Evolutionary conservation across 2,113 vertebrate genomes (phyloP), one percentile per base, ranked within the genome.

Genomic region (Isichthys henryi): DNA sequence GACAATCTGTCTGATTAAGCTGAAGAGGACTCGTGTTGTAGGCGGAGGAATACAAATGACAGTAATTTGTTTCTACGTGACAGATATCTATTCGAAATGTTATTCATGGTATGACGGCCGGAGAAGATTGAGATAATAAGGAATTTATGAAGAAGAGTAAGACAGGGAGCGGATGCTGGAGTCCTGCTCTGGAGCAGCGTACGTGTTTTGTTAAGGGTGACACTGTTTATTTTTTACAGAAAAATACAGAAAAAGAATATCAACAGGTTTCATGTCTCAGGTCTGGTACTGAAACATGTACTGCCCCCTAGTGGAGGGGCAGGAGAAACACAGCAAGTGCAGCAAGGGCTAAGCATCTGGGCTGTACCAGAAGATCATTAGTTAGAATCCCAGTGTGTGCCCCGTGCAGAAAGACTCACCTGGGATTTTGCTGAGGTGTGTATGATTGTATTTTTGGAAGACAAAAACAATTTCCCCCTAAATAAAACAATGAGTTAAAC

Each of bases 51-150:
- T 56, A 77, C 91, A 93, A 92, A 90, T 91, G 88, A 91, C 88
- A 89, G 91, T 93, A 92, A 95, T 94, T 93, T 92, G 92, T 84
- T 66, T 66, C 86, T 91, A 77, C 23, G 92, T 48, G 93, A 93
- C 91, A 13, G 88, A 92, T 92, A 89, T 85, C 66, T 89, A 53
- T 84, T 84, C 19, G 11, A 92, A 90, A 91, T 92, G 90, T 90
- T 91, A 89, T 90, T 91, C 91, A 88, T 90, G 90, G 86, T 90
- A 83, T 7, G 3, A 31, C 31, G 17, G 82, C 88, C 80, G 84
- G 88, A 89, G 87, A 89, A 88, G 50, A 91, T 53, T 7, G 90
- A 89, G 53, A 84, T 56, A 62, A 74, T 46, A 58, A 90, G 88
- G 62, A 90, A 91, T 85, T 89, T 87, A 87, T 83, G 62, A 48